Conservation (phyloP, 2,888 invertebrate genomes). For the Agonopterix arenella region DNA sequence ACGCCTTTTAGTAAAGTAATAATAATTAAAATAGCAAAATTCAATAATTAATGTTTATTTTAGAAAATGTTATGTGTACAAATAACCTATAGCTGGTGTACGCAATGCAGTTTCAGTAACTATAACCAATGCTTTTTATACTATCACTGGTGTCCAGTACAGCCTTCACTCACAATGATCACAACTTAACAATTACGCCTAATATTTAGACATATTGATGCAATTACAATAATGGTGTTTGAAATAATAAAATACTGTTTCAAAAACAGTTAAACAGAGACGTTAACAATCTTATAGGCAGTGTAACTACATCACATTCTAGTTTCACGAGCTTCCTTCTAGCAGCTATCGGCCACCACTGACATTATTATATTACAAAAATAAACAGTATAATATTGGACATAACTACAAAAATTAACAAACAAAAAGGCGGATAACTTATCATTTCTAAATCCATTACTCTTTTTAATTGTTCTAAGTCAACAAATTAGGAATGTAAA, state of each 20-base stretch:
- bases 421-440: conserved; percentile 3
- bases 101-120: conserved; percentile 31
- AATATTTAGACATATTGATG: neutral
- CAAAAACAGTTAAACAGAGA: conserved; percentile 35
- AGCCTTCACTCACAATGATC: conserved; percentile 4
- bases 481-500: conserved; percentile 3
- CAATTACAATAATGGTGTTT: conserved; percentile 12
- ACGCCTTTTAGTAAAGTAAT: too few relatives aligned
- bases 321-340: conserved; percentile 12
- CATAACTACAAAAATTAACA: neutral
- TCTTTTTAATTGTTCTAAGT: neutral
- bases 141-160: conserved; percentile 26
- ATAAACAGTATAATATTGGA: neutral
- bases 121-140: conserved; percentile 25
- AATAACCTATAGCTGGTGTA: conserved; percentile 60
- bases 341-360: conserved; percentile 21
- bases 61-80: conserved; percentile 64
- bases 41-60: conserved; percentile 48
- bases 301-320: conserved; percentile 36
- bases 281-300: conserved; percentile 26
- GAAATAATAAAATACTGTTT: conserved; percentile 38
- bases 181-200: conserved; percentile 10
- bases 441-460: neutral
- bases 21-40: conserved; percentile 7
- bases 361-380: neutral